Base-by-base conservation (phyloP, 2,797 vertebrate genomes). In the Tympanoctomys barrerae region DNA sequence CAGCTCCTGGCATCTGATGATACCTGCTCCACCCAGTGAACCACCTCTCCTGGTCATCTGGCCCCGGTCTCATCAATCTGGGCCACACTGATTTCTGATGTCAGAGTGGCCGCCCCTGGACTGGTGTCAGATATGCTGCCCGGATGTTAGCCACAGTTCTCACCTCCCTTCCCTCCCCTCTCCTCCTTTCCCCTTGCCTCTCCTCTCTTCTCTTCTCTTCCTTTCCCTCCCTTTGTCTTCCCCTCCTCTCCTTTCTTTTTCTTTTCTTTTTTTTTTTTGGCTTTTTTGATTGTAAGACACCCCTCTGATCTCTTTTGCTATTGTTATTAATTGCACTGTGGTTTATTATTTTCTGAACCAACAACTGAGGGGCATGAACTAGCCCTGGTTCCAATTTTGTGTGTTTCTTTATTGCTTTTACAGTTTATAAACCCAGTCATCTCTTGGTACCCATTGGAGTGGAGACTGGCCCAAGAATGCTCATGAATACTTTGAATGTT, bases 51-150 rank as follows among this genome's bases (percentile, higher is more conserved):
- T 96, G 90, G 73, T 22, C 87, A 42, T 68, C 79, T 62, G 81
- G 33, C 42, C 81, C 88, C 46, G 3, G 79, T 52, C 82, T 79
- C 89, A 89, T 57, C 89, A 96, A 85, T 96, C 96, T 54, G 0
- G 3, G 0, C 11, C 3, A 33, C 64, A 66, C 62, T 87, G 93
- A 97, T 97, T 86, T 96, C 75, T 94, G 93, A 93, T 96, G 82
- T 93, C 54, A 22, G 94, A 78, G 9, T 84, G 10, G 28, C 70
- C 88, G 81, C 61, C 11, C 73, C 73, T 59, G 86, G 97, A 93
- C 94, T 95, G 94, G 96, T 97, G 86, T 79, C 95, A 98, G 59
- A 98, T 94, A 96, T 11, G n/a, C 57, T 87, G 96, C 73, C 85
- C 90, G 71, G 6, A 96, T 96, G 39, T 10, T 93, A 90, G 93